Base-by-base conservation (phyloP, 2,797 vertebrate species). In the Rhabdomys pumilio region DNA sequence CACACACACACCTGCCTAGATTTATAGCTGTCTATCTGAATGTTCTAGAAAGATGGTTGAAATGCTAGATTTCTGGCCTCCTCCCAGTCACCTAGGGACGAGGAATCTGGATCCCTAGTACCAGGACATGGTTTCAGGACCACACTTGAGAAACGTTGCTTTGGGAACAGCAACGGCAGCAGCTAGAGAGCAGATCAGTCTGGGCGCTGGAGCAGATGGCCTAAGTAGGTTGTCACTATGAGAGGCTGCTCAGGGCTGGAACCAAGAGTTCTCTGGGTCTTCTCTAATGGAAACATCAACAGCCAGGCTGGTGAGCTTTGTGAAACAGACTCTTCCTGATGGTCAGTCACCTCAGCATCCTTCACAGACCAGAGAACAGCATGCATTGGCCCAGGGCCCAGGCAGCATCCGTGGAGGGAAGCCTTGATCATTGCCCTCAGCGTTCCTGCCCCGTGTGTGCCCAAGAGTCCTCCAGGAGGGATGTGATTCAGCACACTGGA, bases 311-410 rank as follows among this genome's bases (percentile, higher is more conserved):
- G 41, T 61, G 65, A 69, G 38, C 47, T 31, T 44, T n/a, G 80
- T 11, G 11, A 55, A 69, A 69, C 31, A 44, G 44, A n/a, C 69
- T 57, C 20, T 83, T 73, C 11, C 41, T 4, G 15, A 31, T 31
- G 53, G 22, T 41, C 22, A 15, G 0, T 10, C 8, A 22, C 34
- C 53, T 83, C 38, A 47, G 55, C 63, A 34, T 44, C 17, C 24
- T 6, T 61, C 87, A 67, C 7, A 47, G 10, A 11, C 63, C 55
- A 34, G 63, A 77, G 50, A 44, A 24, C 55, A 19, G 53, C 50
- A 13, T 14, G 9, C n/a, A 0, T 5, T 53, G 6, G 55, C 15
- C 55, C 9, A 20, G 6, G 10, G 14, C 13, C 63, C 6, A 19
- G 76, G 38, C 19, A 63, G 44, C 47, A 41, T 34, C 61, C 57